Conservation (phyloP, 2,113 vertebrate genomes). For the Australoheros scitulus region DNA sequence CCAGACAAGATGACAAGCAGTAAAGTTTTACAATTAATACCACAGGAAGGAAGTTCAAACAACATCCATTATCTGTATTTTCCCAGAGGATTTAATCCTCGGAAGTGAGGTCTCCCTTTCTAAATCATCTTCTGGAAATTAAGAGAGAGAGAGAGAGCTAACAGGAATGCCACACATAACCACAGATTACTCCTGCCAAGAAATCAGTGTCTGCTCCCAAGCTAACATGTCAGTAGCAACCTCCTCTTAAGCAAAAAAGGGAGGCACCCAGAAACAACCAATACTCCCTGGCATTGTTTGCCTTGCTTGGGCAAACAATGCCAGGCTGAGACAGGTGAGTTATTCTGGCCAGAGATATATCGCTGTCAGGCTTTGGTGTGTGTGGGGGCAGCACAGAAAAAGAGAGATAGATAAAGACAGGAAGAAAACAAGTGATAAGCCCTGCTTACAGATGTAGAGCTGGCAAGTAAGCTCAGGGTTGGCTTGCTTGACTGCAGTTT, state of each 20-base stretch:
- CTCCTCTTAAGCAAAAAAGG: constrained; percentile 31
- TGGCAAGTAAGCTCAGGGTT: constrained; percentile 37
- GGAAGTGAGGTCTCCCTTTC: constrained; percentile 21
- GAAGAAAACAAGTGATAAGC: constrained; percentile 23
- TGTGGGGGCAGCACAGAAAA: background rate
- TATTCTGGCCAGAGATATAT: constrained; percentile 45
- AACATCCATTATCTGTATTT: constrained; percentile 30
- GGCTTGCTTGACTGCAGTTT: constrained; percentile 16
- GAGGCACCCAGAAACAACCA: constrained; percentile 34
- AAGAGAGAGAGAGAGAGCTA: constrained; percentile 29
- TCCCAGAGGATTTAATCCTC: constrained; percentile 11
- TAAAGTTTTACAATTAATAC: background rate
- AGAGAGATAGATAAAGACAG: constrained; percentile 7
- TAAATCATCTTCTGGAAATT: constrained; percentile 42
- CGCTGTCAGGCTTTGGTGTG: constrained; percentile 26
- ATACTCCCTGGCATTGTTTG: constrained; percentile 30
- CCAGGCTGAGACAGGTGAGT: constrained; percentile 41
- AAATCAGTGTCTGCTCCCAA: constrained; percentile 31
- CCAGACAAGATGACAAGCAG: background rate
- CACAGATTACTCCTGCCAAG: constrained; percentile 51
- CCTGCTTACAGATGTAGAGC: constrained; percentile 47
- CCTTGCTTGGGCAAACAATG: background rate
- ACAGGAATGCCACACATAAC: constrained; percentile 48
- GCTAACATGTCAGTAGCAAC: constrained; percentile 36
- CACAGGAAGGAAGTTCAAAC: background rate